Base-by-base conservation (phyloP, 2,888 invertebrate genomes). In the Drosophila atripex region DNA sequence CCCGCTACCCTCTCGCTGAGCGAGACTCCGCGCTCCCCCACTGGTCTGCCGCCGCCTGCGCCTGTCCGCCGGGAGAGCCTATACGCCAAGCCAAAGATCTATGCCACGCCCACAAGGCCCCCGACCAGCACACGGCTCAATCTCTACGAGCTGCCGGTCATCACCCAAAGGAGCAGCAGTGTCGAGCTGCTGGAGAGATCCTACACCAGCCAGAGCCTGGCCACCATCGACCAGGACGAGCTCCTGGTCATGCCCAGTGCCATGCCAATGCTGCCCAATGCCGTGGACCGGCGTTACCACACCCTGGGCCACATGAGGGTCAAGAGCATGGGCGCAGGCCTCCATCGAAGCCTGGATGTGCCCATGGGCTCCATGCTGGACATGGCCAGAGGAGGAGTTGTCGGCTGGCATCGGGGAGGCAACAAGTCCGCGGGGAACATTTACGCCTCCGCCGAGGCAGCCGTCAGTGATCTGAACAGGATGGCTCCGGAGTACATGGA, bases 271-370 rank as follows among this genome's bases (percentile, higher is more conserved):
- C 60, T 90, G 49, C 91, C 89, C 45, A 88, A 78, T 54, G 78
- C 89, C 12, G 85, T 88, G 11, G 91, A 91, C 71, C 80, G 91
- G 28, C 88, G 91, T 18, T 91, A 91, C 64, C 90, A 91, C 64
- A 91, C 91, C 0, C 70, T 91, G 59, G 91, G 91, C 12, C 91
- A 91, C 65, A 89, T 91, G 89, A 80, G 91, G 23, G 90, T 91
- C 23, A 90, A 91, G 73, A 91, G 91, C 72, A 74, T 89, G 85
- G 91, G 89, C 30, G 82, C 88, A 2, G 89, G 90, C 0, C 65
- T 91, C 66, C 90, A 91, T 53, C 84, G 89, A 38, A 78, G 87
- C 3, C 71, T 83, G 14, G 90, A 87, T 14, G 89, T 88, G 16
- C 89, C 89, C 1, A 71, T 89, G 75, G 83, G 88, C 8, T 91